Conservation (phyloP, 2,888 invertebrate genomes). For the Ptychoptera contaminata region DNA sequence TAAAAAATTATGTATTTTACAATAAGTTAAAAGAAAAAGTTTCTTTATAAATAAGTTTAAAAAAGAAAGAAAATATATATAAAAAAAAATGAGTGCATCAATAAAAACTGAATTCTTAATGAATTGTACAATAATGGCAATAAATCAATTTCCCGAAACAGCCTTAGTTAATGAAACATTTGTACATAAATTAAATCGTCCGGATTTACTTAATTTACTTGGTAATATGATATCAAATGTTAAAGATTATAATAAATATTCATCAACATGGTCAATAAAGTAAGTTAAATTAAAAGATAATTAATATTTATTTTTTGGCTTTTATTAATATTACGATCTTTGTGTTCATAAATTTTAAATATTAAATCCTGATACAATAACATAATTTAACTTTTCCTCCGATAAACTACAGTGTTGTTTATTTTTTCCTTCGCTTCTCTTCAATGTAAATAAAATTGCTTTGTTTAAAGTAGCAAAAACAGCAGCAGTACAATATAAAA, state of each 20-base stretch:
- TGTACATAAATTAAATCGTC: constrained; percentile 21
- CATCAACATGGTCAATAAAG: not conserved
- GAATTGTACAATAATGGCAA: constrained; percentile 28
- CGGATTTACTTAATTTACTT: constrained; percentile 23
- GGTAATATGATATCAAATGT: constrained; percentile 3
- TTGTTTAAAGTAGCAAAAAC: too few species aligned
- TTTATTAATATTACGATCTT: not conserved
- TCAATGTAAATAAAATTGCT: too few species aligned
- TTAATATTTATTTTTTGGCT: too few species aligned
- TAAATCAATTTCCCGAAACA: constrained; percentile 22
- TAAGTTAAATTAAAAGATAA: not conserved
- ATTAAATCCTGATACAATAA: too few species aligned
- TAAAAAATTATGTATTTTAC: too few species aligned
- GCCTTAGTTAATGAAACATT: constrained; percentile 22
- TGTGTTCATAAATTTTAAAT: too few species aligned
- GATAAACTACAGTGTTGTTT: too few species aligned
- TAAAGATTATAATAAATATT: not conserved
- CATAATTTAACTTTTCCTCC: too few species aligned
- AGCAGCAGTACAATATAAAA: too few species aligned
- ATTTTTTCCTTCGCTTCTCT: too few species aligned
- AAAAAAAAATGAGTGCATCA: constrained; percentile 23
- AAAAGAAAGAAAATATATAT: not conserved
- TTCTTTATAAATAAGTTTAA: too few species aligned
- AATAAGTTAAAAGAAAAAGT: too few species aligned
- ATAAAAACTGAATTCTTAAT: constrained; percentile 26